phyloP scores from a whole-genome alignment of 2,797 vertebrate species.

The Sebastes oblongus region DNA sequence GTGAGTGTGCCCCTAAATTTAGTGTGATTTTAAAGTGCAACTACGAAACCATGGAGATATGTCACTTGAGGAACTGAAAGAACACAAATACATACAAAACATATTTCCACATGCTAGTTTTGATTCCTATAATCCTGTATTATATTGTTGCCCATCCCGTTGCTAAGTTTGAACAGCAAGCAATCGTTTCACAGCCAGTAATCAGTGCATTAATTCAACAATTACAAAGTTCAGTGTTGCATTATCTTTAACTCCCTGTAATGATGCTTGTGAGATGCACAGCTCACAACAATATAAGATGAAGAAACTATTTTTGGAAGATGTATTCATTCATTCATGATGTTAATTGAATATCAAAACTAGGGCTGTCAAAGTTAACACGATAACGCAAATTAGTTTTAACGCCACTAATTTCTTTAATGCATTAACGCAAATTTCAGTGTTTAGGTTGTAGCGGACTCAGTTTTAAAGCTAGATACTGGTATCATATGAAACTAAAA shows the following conservation, averaged over 20 bases:
- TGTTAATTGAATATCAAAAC: background rate
- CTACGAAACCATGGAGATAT: conserved; percentile 19
- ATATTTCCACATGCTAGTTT: conserved; percentile 6
- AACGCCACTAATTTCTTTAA: too few relatives aligned
- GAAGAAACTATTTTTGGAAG: background rate
- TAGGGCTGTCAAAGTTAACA: too few relatives aligned
- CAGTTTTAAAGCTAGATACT: too few relatives aligned
- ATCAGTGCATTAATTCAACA: background rate
- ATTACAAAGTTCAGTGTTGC: background rate
- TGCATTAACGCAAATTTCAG: too few relatives aligned
- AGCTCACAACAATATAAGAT: background rate
- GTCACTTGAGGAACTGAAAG: conserved; percentile 47
- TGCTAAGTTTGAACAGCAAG: background rate
- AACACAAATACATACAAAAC: background rate
- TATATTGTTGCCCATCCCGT: background rate
- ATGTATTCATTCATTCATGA: background rate
- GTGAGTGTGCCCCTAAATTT: background rate
- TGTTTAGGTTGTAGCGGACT: too few relatives aligned
- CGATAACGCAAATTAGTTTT: too few relatives aligned
- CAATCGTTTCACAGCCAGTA: background rate
- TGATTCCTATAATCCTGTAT: conserved; percentile 24
- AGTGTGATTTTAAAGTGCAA: background rate
- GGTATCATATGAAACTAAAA: too few relatives aligned
- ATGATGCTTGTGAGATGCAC: background rate
- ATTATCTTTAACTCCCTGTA: background rate